phyloP scores from a whole-genome alignment of 2,888 invertebrate species.

The Polia nebulosa region DNA sequence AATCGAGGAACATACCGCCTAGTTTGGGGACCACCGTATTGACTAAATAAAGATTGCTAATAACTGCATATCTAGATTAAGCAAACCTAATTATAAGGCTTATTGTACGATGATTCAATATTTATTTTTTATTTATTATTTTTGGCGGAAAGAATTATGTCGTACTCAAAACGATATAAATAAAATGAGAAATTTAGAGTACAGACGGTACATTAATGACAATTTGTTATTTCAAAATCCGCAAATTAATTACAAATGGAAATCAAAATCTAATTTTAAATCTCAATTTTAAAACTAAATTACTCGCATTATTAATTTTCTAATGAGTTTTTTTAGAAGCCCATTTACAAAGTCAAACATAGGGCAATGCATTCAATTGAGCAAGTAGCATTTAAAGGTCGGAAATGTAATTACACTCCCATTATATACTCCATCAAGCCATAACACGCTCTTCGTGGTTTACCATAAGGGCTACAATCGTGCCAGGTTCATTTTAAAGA shows the following conservation, averaged over 20 bases:
- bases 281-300: neutral
- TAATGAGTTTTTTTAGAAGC: slow-evolving; percentile 25
- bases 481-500: slow-evolving; percentile 19
- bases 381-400: slow-evolving; percentile 75
- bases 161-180: neutral
- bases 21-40: no score
- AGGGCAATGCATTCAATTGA: slow-evolving; percentile 65
- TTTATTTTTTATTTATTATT: no score
- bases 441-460: slow-evolving; percentile 31
- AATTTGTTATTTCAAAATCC: neutral
- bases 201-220: neutral
- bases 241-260: neutral
- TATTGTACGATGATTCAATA: no score
- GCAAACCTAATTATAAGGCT: no score
- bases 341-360: slow-evolving; percentile 46
- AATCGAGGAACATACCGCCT: no score
- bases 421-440: slow-evolving; percentile 45
- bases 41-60: no score
- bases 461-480: slow-evolving; percentile 42
- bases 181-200: neutral
- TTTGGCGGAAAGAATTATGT: neutral
- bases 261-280: neutral
- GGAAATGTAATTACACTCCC: slow-evolving; percentile 39
- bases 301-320: slow-evolving; percentile 9
- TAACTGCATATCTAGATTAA: no score